Base-by-base conservation (phyloP, 2,113 vertebrate species). In the Sylvilagus bachmani region DNA sequence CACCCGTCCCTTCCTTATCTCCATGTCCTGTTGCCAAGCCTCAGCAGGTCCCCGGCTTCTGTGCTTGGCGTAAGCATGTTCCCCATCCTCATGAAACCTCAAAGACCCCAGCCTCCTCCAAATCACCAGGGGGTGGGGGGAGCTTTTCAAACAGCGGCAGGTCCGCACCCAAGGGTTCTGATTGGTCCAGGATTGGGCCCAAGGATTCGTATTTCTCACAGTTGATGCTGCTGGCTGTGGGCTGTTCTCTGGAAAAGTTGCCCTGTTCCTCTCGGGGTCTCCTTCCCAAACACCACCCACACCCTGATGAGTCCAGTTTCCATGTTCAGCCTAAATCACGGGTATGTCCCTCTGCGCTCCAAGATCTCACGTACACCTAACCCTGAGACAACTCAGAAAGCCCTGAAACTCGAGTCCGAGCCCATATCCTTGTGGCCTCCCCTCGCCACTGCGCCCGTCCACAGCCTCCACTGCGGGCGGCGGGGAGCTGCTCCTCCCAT, bases 51-150 rank as follows among this genome's bases (percentile, higher is more conserved):
- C 19, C 14, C 13, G 38, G 53, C 19, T 14, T 29, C 69, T 0
- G 8, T 3, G 10, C 36, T 24, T 9, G 14, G 36, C 27, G 25
- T n/a, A 3, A 0, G 10, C 0, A 0, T 19, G 24, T 10, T 10
- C 55, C n/a, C 49, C 1, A 0, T 19, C 69, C 16, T 0, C 0
- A 10, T 2, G 6, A 27, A 49, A 24, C 29, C 33, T 36, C 1
- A 2, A 22, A 71, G 80, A 8, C 5, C 0, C 51, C 36, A 6
- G 7, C 17, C 0, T 11, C 49, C 14, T 33, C n/a, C 4, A 1
- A 7, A 2, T 1, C 24, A 0, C 25, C 14, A 10, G 44, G 44
- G 7, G 44, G 44, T 44, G 7, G 25, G 14, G 3, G 6, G n/a
- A 4, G 2, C 62, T 62, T 14, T 17, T 27, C 14, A 29, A 33